Conservation (phyloP, 53 echinoderm and acorn worm genomes). For the Arbacia lixula region DNA sequence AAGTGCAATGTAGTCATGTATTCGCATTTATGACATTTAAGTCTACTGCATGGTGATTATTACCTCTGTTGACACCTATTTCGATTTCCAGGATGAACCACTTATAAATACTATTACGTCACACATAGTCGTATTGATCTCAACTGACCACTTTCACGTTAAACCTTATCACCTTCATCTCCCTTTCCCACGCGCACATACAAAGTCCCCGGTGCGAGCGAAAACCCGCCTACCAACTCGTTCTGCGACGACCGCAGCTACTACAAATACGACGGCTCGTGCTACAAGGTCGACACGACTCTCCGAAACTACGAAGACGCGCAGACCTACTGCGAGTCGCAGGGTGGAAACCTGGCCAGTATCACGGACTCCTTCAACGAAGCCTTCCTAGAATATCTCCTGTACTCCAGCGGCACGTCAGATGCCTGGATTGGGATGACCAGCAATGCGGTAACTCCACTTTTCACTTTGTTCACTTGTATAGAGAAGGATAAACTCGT, state of each 20-base stretch:
- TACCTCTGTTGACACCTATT: too few species aligned
- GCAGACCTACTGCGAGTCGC: slow-evolving; percentile 56
- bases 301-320: slow-evolving; percentile 64
- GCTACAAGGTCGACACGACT: slow-evolving; percentile 59
- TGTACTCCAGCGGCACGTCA: slow-evolving; percentile 62
- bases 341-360: slow-evolving; percentile 73
- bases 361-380: slow-evolving; percentile 80
- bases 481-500: too few species aligned
- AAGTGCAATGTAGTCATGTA: too few species aligned
- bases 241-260: slow-evolving; percentile 29
- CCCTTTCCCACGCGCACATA: too few species aligned
- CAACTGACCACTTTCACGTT: too few species aligned
- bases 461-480: too few species aligned
- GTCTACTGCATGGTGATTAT: too few species aligned
- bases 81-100: too few species aligned
- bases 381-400: slow-evolving; percentile 79
- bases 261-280: slow-evolving; percentile 29
- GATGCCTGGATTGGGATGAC: slow-evolving; percentile 87
- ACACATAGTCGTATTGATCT: too few species aligned
- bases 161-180: too few species aligned
- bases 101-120: too few species aligned
- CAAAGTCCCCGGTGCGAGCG: slow-evolving; percentile 4
- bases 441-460: slow-evolving; percentile 21
- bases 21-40: too few species aligned
- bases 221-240: slow-evolving; percentile 10